Evolutionary conservation across 2,113 vertebrate genomes (phyloP), one percentile per base, ranked within the genome.

Genomic region (Cisticola juncidis): DNA sequence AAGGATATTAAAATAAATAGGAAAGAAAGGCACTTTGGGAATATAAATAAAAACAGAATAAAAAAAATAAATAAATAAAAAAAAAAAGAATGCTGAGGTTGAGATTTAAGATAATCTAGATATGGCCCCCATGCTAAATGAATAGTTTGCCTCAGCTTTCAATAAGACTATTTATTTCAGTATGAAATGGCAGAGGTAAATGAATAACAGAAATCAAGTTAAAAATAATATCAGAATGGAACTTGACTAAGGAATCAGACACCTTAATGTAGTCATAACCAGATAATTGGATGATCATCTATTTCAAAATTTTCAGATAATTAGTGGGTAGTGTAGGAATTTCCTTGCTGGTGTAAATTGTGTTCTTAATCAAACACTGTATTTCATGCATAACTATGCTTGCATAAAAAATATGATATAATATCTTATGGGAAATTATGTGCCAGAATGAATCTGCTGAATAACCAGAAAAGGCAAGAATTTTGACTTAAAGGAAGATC

Each of bases 1-100:
- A 90, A 88, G 42, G 29, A 50, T 77, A 86, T 90, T 60, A 94
- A 95, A 96, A 95, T 69, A 90, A 96, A 90, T 74, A 87, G 12
- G 42, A 74, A 80, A 82, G 20, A 81, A 57, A 88, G 16, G 9
- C 23, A 50, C 28, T 83, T 86, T 25, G 50, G 24, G 33, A 89
- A 81, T 91, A 91, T 62, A 89, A 89, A 95, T 72, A 57, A 91
- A 92, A 91, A 23, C 24, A 69, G 11, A 81, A 85, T 38, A 58
- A 91, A 79, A 35, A 61, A 61, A 57, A n/a, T n/a, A n/a, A n/a
- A n/a, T n/a, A n/a, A n/a, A n/a, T n/a, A 42, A 70, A 38, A 16
- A 56, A 56, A 76, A 51, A 6, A 80, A 9, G 36, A 22, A 3
- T 40, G 11, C 2, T 1, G 2, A 50, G 38, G 23, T 4, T 87